Conservation (phyloP, 2,113 vertebrate genomes). For the Silurus meridionalis region DNA sequence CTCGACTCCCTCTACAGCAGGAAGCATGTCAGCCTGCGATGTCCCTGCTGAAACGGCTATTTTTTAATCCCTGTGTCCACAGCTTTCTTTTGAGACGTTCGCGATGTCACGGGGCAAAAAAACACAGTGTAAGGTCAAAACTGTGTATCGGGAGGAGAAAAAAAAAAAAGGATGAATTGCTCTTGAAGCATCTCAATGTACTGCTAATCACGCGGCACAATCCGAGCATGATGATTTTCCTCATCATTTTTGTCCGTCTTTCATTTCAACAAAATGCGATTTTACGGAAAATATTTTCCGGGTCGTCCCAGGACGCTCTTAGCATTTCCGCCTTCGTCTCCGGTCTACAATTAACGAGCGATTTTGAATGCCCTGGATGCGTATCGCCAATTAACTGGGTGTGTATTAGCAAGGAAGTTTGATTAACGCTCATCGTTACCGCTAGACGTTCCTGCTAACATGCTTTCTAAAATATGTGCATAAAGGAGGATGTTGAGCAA, state of each 20-base stretch:
- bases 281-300: no score
- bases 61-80: constrained; percentile 45
- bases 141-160: not conserved
- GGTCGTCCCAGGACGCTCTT: no score
- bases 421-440: not conserved
- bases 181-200: constrained; percentile 3
- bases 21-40: constrained; percentile 17
- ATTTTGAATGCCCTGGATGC: not conserved
- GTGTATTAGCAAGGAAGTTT: not conserved
- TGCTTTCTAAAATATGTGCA: not conserved
- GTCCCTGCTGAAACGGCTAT: constrained; percentile 45
- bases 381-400: not conserved
- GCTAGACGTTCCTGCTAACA: not conserved
- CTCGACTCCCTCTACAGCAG: constrained; percentile 28
- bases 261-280: no score
- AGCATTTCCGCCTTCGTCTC: not conserved
- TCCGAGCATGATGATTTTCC: not conserved
- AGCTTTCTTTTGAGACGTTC: not conserved
- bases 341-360: not conserved
- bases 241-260: not conserved
- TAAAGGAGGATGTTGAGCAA: not conserved
- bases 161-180: not conserved
- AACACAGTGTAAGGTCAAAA: constrained; percentile 47
- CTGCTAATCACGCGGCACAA: not conserved
- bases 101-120: constrained; percentile 18